These are phyloP conservation scores for Eupsilia transversa DNA, from an alignment of 2,888 invertebrate species.

Conservation along the genomic window DNA sequence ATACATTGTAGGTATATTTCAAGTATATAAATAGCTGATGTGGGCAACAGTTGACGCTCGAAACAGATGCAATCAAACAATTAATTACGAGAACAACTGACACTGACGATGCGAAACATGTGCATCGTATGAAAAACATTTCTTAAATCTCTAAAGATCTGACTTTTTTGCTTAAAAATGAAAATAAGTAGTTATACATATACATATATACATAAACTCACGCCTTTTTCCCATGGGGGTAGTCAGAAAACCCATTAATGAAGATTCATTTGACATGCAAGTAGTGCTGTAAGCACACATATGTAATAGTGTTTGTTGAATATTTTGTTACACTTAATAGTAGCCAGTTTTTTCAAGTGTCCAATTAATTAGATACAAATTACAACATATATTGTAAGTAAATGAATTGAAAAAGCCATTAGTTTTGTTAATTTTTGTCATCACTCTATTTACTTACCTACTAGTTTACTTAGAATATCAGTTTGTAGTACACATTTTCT, in stretches of 20 bases:
- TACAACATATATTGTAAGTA: slow-evolving; percentile 1
- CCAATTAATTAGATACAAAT: slow-evolving; percentile 22
- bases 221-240: no score
- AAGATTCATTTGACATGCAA: neutral
- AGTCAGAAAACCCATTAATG: no score
- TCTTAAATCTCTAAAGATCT: neutral
- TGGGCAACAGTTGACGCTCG: slow-evolving; percentile 42
- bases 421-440: neutral
- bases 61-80: slow-evolving; percentile 55
- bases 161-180: neutral
- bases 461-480: neutral
- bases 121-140: slow-evolving; percentile 15
- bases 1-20: slow-evolving; percentile 9
- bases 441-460: neutral
- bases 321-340: neutral
- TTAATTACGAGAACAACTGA: slow-evolving; percentile 44
- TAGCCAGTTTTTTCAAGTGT: neutral
- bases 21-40: slow-evolving; percentile 43
- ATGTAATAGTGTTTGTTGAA: no score
- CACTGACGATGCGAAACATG: slow-evolving; percentile 8
- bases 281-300: neutral
- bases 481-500: neutral
- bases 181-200: neutral
- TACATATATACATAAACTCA: neutral
- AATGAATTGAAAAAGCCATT: slow-evolving; percentile 15